phyloP scores from a whole-genome alignment of 1,140 invertebrate species.

The Antheraea pernyi region DNA sequence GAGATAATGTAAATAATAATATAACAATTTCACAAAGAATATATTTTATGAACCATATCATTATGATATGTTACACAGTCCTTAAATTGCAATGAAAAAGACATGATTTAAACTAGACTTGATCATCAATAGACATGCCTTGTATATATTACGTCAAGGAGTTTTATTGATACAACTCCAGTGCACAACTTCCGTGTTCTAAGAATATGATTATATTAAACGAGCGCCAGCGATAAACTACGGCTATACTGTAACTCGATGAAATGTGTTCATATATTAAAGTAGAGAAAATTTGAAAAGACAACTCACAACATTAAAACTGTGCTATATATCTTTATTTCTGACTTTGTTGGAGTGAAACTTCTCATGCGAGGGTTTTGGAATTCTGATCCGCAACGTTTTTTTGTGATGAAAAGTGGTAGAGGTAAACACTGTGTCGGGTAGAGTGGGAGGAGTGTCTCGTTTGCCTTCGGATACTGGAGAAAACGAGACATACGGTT shows the following conservation, averaged over 20 bases:
- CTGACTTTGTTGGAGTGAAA: no score
- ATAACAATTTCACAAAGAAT: not conserved
- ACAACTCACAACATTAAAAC: no score
- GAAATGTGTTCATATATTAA: not conserved
- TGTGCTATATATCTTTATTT: no score
- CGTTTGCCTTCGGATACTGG: no score
- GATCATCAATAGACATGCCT: not conserved
- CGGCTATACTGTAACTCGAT: not conserved
- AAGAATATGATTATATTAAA: not conserved
- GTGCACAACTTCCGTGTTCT: not conserved
- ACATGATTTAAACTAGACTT: not conserved
- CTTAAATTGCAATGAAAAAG: constrained; percentile 14
- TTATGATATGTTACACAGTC: not conserved
- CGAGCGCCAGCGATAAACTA: not conserved
- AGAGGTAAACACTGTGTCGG: no score
- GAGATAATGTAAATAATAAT: not conserved
- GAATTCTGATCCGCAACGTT: no score
- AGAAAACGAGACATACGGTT: no score
- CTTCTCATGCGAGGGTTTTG: no score
- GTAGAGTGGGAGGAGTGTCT: no score
- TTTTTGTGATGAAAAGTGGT: no score
- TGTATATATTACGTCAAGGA: not conserved
- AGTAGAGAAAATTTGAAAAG: no score
- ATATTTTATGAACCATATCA: not conserved
- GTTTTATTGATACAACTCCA: not conserved